Conservation (phyloP, 2,113 vertebrate species). For the Otus sunia region DNA sequence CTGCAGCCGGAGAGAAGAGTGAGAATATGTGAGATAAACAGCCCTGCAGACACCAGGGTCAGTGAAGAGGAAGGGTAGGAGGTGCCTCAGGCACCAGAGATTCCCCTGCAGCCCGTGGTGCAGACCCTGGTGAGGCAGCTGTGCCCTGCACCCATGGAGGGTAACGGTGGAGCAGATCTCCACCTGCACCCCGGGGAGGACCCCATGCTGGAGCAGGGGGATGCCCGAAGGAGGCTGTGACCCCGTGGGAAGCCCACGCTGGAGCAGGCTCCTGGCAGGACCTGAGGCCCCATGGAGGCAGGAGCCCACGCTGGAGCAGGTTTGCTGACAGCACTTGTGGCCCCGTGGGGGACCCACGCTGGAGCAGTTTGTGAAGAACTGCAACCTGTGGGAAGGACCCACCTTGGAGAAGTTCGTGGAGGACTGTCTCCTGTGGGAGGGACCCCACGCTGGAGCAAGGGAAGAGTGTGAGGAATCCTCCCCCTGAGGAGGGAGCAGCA, state of each 20-base stretch:
- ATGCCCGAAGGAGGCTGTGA: neutral
- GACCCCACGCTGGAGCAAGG: neutral
- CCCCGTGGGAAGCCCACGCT: neutral
- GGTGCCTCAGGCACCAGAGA: neutral
- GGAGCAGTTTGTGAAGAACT: neutral
- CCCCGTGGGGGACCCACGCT: neutral
- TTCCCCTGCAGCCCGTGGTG: neutral
- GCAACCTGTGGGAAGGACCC: neutral
- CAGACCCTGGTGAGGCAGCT: neutral
- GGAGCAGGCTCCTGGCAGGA: neutral
- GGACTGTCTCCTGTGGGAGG: neutral
- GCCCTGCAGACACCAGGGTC: neutral
- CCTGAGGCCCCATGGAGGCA: neutral
- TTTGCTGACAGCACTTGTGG: neutral
- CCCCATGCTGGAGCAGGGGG: accelerated
- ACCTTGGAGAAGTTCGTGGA: neutral
- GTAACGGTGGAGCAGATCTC: neutral
- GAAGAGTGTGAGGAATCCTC: neutral
- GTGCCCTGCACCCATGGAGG: neutral
- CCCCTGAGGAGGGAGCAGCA: neutral
- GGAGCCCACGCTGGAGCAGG: too few relatives aligned
- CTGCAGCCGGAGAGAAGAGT: neutral
- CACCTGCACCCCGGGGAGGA: neutral
- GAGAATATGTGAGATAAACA: neutral
- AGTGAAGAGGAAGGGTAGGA: neutral